Evolutionary conservation across 2,113 vertebrate species (phyloP).

Genomic region (Glaucomys volans): DNA sequence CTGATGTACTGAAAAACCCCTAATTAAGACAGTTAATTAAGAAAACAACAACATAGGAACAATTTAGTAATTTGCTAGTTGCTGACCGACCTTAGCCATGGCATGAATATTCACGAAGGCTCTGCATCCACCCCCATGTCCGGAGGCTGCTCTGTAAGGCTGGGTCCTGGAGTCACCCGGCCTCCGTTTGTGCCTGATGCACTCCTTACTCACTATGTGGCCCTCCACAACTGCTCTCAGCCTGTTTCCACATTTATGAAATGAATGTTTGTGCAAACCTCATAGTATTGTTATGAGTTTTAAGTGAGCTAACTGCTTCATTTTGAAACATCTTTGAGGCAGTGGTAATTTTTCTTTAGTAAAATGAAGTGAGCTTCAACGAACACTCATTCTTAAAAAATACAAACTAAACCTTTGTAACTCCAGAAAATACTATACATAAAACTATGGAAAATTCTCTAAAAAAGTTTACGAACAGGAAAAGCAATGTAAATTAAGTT

Average conservation of each 20-base stretch:
- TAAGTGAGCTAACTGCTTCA: background rate
- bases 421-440: background rate
- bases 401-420: background rate
- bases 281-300: background rate
- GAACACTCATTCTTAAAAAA: background rate
- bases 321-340: background rate
- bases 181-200: background rate
- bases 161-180: background rate
- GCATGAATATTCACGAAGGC: background rate
- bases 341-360: constrained; percentile 40
- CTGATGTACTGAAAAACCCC: constrained; percentile 19
- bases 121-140: no score
- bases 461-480: background rate
- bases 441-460: background rate
- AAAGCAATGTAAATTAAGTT: background rate
- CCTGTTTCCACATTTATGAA: background rate
- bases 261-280: background rate
- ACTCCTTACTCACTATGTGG: background rate
- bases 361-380: background rate
- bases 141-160: background rate
- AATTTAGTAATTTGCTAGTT: constrained; percentile 42
- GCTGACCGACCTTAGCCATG: background rate
- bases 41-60: background rate
- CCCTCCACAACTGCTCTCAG: background rate
- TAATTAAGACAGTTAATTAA: constrained; percentile 44